Conservation (phyloP, 2,888 invertebrate genomes). For the Seira musarum region DNA sequence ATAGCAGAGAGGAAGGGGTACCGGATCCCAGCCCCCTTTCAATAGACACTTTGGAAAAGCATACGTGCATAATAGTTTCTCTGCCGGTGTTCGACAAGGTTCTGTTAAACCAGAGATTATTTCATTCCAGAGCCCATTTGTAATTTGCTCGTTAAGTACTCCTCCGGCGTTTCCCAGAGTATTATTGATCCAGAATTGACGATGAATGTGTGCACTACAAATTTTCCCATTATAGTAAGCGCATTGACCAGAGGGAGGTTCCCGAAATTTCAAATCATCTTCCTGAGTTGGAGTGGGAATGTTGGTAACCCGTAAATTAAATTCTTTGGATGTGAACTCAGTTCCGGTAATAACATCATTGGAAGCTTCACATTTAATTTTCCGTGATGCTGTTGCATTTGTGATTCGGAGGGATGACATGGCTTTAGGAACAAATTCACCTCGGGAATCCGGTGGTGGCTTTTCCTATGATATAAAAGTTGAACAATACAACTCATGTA, state of each 20-base stretch:
- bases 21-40: constrained; percentile 77
- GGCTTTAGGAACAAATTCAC: constrained; percentile 66
- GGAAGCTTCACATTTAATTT: constrained; percentile 66
- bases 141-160: constrained; percentile 88
- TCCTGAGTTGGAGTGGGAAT: constrained; percentile 64
- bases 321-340: constrained; percentile 55
- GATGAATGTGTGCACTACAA: constrained; percentile 75
- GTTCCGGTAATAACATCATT: constrained; percentile 58
- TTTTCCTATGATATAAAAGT: no score
- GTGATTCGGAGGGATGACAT: constrained; percentile 67
- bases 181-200: constrained; percentile 83
- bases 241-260: constrained; percentile 80
- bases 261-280: constrained; percentile 68
- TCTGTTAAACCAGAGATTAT: constrained; percentile 85
- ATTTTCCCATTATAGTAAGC: constrained; percentile 89
- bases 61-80: constrained; percentile 92
- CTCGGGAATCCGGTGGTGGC: constrained; percentile 44
- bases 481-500: background rate
- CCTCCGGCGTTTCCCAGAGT: constrained; percentile 79
- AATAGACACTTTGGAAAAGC: constrained; percentile 91
- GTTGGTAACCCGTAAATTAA: constrained; percentile 68
- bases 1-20: constrained; percentile 86
- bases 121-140: constrained; percentile 88
- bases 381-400: constrained; percentile 67
- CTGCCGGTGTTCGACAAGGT: constrained; percentile 89